Percentiles rank a stretch among this genome's conserved stretches.
Conservation (phyloP, 1,140 invertebrate species). For the Trialeurodes vaporariorum region DNA sequence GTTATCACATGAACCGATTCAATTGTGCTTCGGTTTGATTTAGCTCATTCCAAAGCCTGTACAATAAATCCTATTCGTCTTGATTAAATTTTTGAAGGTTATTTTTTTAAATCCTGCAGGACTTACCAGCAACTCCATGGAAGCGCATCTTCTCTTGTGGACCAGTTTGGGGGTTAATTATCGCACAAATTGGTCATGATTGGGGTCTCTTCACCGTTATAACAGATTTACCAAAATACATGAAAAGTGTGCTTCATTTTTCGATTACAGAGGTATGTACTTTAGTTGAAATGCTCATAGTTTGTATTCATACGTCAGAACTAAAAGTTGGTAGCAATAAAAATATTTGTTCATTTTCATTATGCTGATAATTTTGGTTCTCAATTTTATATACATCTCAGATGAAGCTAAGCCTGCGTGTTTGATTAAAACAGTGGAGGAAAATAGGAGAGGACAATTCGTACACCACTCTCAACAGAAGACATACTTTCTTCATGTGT, state of each 20-base stretch:
- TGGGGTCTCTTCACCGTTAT: slow-evolving; percentile 85
- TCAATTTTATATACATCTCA: too few relatives aligned
- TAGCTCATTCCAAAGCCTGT: not conserved
- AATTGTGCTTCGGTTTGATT: not conserved
- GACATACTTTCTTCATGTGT: too few relatives aligned
- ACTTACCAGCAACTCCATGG: slow-evolving; percentile 42
- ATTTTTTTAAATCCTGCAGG: slow-evolving; percentile 13
- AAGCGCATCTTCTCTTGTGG: slow-evolving; percentile 46
- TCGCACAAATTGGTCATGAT: slow-evolving; percentile 70
- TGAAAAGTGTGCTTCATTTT: slow-evolving; percentile 52
- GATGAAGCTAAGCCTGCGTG: too few relatives aligned
- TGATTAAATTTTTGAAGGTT: not conserved
- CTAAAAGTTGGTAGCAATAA: too few relatives aligned
- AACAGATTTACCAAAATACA: slow-evolving; percentile 54
- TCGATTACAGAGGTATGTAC: slow-evolving; percentile 44
- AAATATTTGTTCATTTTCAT: too few relatives aligned
- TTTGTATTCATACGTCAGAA: too few relatives aligned
- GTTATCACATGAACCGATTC: too few relatives aligned
- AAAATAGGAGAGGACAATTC: too few relatives aligned
- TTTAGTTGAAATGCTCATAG: too few relatives aligned
- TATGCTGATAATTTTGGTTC: too few relatives aligned
- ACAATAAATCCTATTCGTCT: not conserved
- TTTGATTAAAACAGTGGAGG: too few relatives aligned
- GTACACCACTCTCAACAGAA: too few relatives aligned
- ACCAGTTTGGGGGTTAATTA: slow-evolving; percentile 50